phyloP scores from a whole-genome alignment of 2,888 invertebrate genomes.

The Eustalomyia histrio region DNA sequence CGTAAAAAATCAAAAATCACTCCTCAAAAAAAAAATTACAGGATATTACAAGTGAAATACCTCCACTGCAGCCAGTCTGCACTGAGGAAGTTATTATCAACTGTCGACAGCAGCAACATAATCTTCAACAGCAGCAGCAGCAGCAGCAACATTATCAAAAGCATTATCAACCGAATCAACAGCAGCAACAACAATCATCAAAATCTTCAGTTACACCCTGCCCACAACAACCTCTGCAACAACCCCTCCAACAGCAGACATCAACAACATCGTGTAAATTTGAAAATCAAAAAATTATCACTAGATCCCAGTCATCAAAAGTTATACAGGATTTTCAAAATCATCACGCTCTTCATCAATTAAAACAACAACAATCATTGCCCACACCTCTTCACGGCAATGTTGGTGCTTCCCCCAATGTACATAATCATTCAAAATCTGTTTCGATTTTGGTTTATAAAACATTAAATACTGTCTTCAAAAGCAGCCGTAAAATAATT shows the following conservation, averaged over 20 bases:
- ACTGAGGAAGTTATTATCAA: slow-evolving; percentile 74
- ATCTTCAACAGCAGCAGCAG: slow-evolving; percentile 28
- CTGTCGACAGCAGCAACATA: slow-evolving; percentile 67
- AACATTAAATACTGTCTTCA: slow-evolving; percentile 79
- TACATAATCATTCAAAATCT: slow-evolving; percentile 73
- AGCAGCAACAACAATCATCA: slow-evolving; percentile 43
- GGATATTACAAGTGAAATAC: slow-evolving; percentile 75
- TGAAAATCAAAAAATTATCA: slow-evolving; percentile 72
- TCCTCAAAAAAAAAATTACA: slow-evolving; percentile 62
- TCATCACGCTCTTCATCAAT: slow-evolving; percentile 73
- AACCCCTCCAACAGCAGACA: slow-evolving; percentile 27
- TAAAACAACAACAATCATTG: slow-evolving; percentile 76
- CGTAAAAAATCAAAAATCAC: slow-evolving; percentile 6
- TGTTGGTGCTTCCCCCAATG: slow-evolving; percentile 65
- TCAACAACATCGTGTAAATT: slow-evolving; percentile 34
- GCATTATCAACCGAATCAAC: slow-evolving; percentile 67
- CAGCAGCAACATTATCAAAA: slow-evolving; percentile 46
- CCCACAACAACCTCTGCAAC: slow-evolving; percentile 38
- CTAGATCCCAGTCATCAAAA: slow-evolving; percentile 77
- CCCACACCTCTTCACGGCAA: slow-evolving; percentile 72
- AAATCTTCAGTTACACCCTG: slow-evolving; percentile 33
- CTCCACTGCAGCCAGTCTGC: slow-evolving; percentile 69
- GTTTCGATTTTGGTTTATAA: slow-evolving; percentile 79
- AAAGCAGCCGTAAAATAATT: slow-evolving; percentile 79
- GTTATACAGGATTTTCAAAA: slow-evolving; percentile 69